Evolutionary conservation across 2,888 invertebrate genomes (phyloP), one percentile per base, ranked within the genome.

Genomic region (Gnatocerus cornutus): DNA sequence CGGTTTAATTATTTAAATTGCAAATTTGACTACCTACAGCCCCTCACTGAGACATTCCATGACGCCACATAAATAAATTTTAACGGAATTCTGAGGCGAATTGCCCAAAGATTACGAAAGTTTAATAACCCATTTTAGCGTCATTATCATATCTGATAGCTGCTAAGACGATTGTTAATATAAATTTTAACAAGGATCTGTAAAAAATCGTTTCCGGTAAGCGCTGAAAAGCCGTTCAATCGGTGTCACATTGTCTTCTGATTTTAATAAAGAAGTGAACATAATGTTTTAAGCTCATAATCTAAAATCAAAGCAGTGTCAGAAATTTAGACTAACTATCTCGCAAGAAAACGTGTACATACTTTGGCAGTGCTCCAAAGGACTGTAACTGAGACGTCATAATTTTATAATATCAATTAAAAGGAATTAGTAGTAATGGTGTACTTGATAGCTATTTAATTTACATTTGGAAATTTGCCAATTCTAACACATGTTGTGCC

Each of bases 1-100:
- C 64, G 71, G 73, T 74, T 74, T 71, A 74, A 76, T 76, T 76
- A 76, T 76, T 74, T 69, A 72, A 74, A 74, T 75, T 75, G 74
- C 74, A 73, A 74, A 76, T 74, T 76, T 73, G 73, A 73, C 70
- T 74, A 71, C 72, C 74, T 72, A 62, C 73, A 55, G 64, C 55
- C 64, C 55, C 30, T 41, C 50, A 14, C 65, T 58, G 58, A 39
- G 68, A 64, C 63, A 64, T 63, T 68, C 68, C 55, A 66, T 46
- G 61, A 61, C 68, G 58, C 62, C 68, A 62, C 68, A 68, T 68
- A 68, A 68, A 68, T 68, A 68, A 68, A 68, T 68, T 68, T 62
- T 50, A 56, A 68, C 55, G 55, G 68, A 56, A 62, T 61, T 62
- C 55, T 46, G 37, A 62, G 53, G 45, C 53, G 67, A 53, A 62